Evolutionary conservation across 2,797 vertebrate genomes (phyloP), one percentile per base, ranked within the genome.

Genomic region (Phylloscopus collybita): DNA sequence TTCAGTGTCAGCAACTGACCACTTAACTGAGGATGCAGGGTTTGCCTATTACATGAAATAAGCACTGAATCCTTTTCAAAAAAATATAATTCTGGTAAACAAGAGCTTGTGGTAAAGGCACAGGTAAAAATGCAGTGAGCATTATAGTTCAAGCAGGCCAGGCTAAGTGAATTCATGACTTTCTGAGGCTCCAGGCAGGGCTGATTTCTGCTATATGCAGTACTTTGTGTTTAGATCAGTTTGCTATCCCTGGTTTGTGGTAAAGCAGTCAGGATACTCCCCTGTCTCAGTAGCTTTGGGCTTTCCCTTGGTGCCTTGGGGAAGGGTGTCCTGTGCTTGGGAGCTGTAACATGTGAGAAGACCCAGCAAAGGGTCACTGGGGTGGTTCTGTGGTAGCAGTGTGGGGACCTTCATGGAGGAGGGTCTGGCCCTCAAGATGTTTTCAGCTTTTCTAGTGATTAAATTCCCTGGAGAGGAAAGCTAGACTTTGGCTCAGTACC

Each of bases 241-340:
- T 50, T 61, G 30, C 11, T 4, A 8, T 66, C 82, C 36, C 71
- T 72, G 49, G 16, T 44, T 16, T 12, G 6, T 9, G 5, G 38
- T 57, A 76, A 57, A 80, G 54, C 27, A 61, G 65, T n/a, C 36
- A 27, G 56, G 45, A 29, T 22, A 7, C 0, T 3, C 21, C 5
- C 2, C 5, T 5, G 6, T 42, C 42, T 27, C 23, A 16, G 14
- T 29, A 26, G 38, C 7, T 60, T 8, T 9, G 32, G 22, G 47
- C 29, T 90, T 69, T 54, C 65, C 45, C 13, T 8, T 9, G 30
- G 51, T 38, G 20, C 59, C 47, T 22, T 0, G 1, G 34, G 45
- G 30, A 80, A 83, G 9, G 25, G 12, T 15, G 10, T 25, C 27
- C 44, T 30, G 22, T 7, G 7, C 51, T 57, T 0, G 0, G 47